phyloP scores from a whole-genome alignment of 2,113 vertebrate genomes.

The Phrynosoma platyrhinos region DNA sequence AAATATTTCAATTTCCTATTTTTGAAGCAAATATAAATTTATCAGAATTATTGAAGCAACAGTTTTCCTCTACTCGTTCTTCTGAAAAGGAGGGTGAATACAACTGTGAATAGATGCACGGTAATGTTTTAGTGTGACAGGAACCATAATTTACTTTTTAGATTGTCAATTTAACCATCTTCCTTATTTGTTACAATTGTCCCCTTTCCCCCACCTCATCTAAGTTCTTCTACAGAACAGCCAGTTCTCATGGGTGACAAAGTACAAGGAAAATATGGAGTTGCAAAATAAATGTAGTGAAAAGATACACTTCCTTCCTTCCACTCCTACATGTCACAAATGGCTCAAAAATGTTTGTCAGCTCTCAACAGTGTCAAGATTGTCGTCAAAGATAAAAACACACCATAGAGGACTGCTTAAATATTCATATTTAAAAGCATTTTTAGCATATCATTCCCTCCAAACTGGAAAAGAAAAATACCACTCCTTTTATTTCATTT shows the following conservation, averaged over 20 bases:
- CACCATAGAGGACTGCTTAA: not conserved
- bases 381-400: not conserved
- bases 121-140: slow-evolving; percentile 59
- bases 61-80: not conserved
- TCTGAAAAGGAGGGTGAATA: slow-evolving; percentile 39
- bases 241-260: not conserved
- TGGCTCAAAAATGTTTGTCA: slow-evolving; percentile 32
- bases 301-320: slow-evolving; percentile 39
- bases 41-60: slow-evolving; percentile 38
- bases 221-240: not conserved
- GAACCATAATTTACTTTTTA: slow-evolving; percentile 59
- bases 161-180: slow-evolving; percentile 53
- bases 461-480: not conserved
- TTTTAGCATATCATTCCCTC: not conserved
- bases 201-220: not conserved
- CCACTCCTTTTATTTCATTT: not conserved
- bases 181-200: slow-evolving; percentile 31
- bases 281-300: slow-evolving; percentile 34
- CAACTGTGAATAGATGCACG: slow-evolving; percentile 57
- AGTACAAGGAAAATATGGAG: slow-evolving; percentile 13
- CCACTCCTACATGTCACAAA: slow-evolving; percentile 26
- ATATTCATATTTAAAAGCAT: slow-evolving; percentile 38
- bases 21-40: slow-evolving; percentile 34
- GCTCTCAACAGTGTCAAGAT: slow-evolving; percentile 21
- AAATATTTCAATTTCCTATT: slow-evolving; percentile 40